A percentile compares a stretch with the other conserved stretches of the same genome.
Conservation (phyloP, 1,140 invertebrate genomes). For the Bombus waltoni region DNA sequence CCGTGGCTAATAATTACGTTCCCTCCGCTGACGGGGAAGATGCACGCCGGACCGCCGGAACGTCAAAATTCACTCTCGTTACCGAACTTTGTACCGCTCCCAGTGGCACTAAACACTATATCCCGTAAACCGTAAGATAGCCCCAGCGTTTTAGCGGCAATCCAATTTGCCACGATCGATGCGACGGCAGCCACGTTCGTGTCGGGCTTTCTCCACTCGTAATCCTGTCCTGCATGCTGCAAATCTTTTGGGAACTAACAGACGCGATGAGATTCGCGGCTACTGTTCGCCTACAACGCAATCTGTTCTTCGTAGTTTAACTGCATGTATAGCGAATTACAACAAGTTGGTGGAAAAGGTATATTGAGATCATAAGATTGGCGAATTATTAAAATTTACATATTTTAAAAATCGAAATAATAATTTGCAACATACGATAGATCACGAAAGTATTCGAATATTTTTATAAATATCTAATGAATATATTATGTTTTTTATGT, state of each 20-base stretch:
- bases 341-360: too few relatives aligned
- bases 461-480: too few relatives aligned
- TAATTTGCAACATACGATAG: too few relatives aligned
- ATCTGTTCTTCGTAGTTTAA: not conserved
- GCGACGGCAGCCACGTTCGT: slow-evolving; percentile 35
- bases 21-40: not conserved
- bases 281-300: not conserved
- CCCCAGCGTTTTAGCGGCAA: slow-evolving; percentile 57
- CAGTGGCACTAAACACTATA: slow-evolving; percentile 53
- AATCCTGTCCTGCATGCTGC: slow-evolving; percentile 9
- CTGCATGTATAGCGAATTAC: not conserved
- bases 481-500: too few relatives aligned
- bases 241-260: slow-evolving; percentile 22
- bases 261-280: not conserved
- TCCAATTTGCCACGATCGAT: slow-evolving; percentile 66
- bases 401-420: too few relatives aligned
- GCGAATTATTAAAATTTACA: too few relatives aligned
- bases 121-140: slow-evolving; percentile 43
- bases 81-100: slow-evolving; percentile 45
- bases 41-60: not conserved
- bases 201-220: not conserved
- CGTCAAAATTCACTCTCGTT: slow-evolving; percentile 56
- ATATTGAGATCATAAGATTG: too few relatives aligned
- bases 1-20: slow-evolving; percentile 20
- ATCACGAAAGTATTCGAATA: too few relatives aligned